Evolutionary conservation across 1,140 invertebrate genomes (phyloP).

Genomic region (Gerris buenoi): DNA sequence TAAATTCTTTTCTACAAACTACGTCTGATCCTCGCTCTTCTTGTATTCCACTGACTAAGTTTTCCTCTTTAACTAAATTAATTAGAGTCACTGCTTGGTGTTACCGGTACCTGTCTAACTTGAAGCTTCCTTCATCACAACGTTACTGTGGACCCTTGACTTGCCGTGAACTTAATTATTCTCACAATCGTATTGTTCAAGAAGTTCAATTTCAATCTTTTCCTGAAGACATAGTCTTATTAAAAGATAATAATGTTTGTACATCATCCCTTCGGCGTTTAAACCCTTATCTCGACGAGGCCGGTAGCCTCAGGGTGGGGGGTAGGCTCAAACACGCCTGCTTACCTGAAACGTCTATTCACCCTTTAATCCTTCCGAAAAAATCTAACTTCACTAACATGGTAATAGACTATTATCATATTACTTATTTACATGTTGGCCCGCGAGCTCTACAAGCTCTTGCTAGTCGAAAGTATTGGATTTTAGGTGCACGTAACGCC

Average conservation of each 20-base stretch:
- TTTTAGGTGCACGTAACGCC: neutral
- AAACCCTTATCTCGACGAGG: conserved; percentile 28
- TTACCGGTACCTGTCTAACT: neutral
- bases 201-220: neutral
- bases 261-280: neutral
- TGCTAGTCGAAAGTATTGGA: neutral
- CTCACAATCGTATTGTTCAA: neutral
- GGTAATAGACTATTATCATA: conserved; percentile 22
- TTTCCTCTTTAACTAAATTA: neutral
- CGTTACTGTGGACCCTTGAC: neutral
- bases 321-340: conserved; percentile 26
- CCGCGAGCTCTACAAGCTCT: conserved; percentile 5
- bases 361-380: conserved; percentile 26
- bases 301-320: conserved; percentile 29
- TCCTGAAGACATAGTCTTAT: neutral
- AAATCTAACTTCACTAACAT: conserved; percentile 20
- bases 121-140: neutral
- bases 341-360: conserved; percentile 18
- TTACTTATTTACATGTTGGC: conserved; percentile 21
- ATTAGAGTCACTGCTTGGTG: neutral
- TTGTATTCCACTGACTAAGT: neutral
- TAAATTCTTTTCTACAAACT: neutral
- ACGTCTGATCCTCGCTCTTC: neutral
- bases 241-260: neutral
- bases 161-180: neutral